A percentile compares a stretch with the other conserved stretches of the same genome.
Conservation (phyloP, 2,113 vertebrate genomes). For the Arizona elegans region DNA sequence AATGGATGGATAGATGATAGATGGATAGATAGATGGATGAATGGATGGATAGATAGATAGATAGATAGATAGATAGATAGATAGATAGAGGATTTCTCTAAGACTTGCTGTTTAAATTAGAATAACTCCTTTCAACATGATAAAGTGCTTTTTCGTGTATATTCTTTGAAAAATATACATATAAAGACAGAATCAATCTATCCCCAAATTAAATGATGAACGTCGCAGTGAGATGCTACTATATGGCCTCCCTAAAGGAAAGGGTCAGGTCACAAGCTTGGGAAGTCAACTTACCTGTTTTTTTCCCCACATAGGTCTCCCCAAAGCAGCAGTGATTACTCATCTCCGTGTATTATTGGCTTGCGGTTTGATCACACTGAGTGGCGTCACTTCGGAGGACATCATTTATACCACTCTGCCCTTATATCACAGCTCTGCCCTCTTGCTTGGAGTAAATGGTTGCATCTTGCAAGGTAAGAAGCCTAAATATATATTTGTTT, state of each 20-base stretch:
- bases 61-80: no score
- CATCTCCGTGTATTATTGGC: constrained; percentile 70
- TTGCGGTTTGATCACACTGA: constrained; percentile 49
- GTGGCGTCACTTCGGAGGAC: constrained; percentile 64
- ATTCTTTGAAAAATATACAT: not conserved
- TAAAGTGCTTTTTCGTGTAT: not conserved
- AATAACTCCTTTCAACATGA: not conserved
- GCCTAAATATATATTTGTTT: not conserved
- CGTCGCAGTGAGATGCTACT: not conserved
- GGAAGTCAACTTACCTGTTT: not conserved
- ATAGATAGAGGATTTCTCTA: not conserved
- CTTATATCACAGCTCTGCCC: constrained; percentile 82
- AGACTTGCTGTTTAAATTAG: not conserved
- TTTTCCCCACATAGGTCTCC: constrained; percentile 73
- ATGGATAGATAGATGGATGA: no score
- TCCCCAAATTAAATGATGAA: not conserved
- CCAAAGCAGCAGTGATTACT: constrained; percentile 80
- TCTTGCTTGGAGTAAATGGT: constrained; percentile 77
- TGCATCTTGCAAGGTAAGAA: constrained; percentile 67
- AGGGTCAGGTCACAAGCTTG: not conserved
- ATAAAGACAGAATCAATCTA: not conserved
- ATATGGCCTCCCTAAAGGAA: not conserved
- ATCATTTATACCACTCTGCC: constrained; percentile 77
- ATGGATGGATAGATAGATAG: no score
- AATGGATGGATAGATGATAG: no score